Conservation (phyloP, 2,888 invertebrate genomes). For the Ptychoptera albimana region DNA sequence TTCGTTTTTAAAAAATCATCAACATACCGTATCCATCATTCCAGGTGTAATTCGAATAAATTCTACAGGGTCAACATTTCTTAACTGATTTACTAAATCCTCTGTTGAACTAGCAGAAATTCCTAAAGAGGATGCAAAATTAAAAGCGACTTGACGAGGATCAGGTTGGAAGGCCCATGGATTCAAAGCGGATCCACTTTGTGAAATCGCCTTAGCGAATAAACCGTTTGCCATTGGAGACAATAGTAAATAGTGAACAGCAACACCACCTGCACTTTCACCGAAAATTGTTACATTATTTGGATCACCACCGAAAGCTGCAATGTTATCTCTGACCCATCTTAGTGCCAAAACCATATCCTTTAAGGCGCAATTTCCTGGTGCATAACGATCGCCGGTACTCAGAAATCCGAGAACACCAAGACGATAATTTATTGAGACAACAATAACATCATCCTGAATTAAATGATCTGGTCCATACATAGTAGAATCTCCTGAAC, state of each 20-base stretch:
- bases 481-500: conserved; percentile 15
- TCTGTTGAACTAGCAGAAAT: conserved; percentile 35
- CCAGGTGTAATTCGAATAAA: conserved; percentile 2
- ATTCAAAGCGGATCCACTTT: conserved; percentile 46
- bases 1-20: too few relatives aligned
- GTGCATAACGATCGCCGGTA: conserved; percentile 40
- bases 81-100: conserved; percentile 5
- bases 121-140: conserved; percentile 40
- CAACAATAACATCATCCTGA: conserved; percentile 21
- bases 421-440: conserved; percentile 23
- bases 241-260: conserved; percentile 34
- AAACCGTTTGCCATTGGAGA: conserved; percentile 46
- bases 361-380: conserved; percentile 49
- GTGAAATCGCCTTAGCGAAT: conserved; percentile 51
- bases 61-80: neutral
- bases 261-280: conserved; percentile 34
- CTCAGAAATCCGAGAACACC: conserved; percentile 36
- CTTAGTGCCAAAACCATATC: conserved; percentile 47
- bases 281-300: conserved; percentile 43
- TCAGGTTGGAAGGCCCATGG: conserved; percentile 40
- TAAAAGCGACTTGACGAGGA: conserved; percentile 35
- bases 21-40: too few relatives aligned
- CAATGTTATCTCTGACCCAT: conserved; percentile 47
- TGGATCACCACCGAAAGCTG: conserved; percentile 47
- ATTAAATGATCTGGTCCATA: conserved; percentile 20